phyloP scores from a whole-genome alignment of 2,888 invertebrate species.

The Hymenopus coronatus region DNA sequence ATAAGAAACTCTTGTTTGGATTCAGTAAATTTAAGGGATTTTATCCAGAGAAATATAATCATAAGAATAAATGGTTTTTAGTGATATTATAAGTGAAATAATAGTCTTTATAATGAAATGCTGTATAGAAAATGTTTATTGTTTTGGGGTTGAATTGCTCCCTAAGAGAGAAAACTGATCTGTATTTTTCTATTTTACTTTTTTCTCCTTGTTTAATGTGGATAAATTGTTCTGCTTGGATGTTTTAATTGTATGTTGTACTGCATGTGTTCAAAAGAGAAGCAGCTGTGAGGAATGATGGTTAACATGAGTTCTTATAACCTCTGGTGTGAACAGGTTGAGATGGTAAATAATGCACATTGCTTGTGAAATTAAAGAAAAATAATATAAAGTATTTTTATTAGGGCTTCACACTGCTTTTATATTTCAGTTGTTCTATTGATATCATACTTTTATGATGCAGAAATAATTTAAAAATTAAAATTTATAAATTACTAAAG shows the following conservation, averaged over 20 bases:
- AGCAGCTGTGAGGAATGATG: not conserved
- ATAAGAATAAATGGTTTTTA: not conserved
- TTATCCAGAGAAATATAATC: not conserved
- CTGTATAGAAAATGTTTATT: not conserved
- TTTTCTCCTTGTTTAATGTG: not conserved
- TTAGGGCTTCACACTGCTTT: not conserved
- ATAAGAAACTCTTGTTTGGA: not conserved
- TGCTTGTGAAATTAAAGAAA: not conserved
- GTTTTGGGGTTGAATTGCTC: not conserved
- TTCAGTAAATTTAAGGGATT: not conserved
- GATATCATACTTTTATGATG: not conserved
- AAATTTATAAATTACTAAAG: not conserved
- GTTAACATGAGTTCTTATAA: not conserved
- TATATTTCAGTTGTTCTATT: not conserved
- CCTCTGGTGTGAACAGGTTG: not conserved
- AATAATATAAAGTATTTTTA: not conserved
- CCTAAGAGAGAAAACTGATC: conserved; percentile 5
- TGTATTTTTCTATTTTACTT: not conserved
- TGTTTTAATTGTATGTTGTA: not conserved
- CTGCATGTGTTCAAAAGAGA: not conserved
- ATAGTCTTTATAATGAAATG: not conserved
- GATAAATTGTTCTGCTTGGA: not conserved
- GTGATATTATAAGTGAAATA: not conserved
- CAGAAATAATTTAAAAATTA: not conserved
- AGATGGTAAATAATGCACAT: not conserved